Evolutionary conservation across 2,888 invertebrate genomes (phyloP).

Genomic region (Torymus tubicola): DNA sequence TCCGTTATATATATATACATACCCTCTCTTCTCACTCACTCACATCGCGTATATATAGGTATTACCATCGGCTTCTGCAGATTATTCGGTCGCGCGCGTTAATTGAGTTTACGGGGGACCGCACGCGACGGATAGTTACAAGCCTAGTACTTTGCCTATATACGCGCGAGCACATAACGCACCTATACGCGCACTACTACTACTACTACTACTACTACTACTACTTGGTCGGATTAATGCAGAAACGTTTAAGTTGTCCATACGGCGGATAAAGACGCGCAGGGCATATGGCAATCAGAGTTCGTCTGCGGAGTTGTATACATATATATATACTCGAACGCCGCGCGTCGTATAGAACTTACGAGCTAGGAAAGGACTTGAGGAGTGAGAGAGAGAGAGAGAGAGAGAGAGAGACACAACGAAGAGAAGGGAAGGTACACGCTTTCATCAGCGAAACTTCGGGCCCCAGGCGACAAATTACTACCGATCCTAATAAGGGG

Average conservation of each 20-base stretch:
- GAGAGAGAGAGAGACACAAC: constrained; percentile 10
- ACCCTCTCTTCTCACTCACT: no score
- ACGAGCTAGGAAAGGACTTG: neutral
- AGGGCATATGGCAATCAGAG: constrained; percentile 50
- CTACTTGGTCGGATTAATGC: constrained; percentile 23
- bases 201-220: no score
- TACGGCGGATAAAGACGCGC: neutral
- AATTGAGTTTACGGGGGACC: constrained; percentile 48
- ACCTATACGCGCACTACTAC: neutral
- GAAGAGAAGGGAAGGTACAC: neutral
- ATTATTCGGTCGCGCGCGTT: constrained; percentile 49
- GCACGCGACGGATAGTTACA: neutral
- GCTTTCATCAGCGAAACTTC: constrained; percentile 68
- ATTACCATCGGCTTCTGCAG: neutral
- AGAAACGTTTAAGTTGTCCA: constrained; percentile 12
- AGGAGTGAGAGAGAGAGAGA: neutral
- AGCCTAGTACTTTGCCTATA: neutral
- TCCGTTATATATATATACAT: no score
- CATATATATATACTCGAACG: neutral
- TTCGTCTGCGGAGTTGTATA: constrained; percentile 21
- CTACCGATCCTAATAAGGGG: constrained; percentile 68
- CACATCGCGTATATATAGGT: no score
- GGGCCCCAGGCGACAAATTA: constrained; percentile 67
- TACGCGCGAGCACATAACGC: neutral
- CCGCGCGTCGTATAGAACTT: neutral